A percentile compares a stretch with the other conserved stretches of the same genome.
Evolutionary conservation across 64 coral and sea anemone genomes (phyloP).

Genomic region (Dendrophyllia cribrosa): DNA sequence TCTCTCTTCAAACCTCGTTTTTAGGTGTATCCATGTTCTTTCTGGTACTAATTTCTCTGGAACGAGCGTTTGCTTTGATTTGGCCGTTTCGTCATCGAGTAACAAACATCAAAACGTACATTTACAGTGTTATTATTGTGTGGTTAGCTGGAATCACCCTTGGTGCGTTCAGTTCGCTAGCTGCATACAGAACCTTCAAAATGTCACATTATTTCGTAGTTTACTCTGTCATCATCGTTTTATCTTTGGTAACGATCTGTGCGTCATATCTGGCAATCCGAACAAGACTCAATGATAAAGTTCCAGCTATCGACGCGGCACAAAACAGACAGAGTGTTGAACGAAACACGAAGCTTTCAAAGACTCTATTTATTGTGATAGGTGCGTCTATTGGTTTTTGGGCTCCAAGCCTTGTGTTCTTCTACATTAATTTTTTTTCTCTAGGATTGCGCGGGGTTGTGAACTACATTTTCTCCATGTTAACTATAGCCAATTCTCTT

Average conservation of each 20-base stretch:
- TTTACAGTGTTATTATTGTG: not conserved
- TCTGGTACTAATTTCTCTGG: not conserved
- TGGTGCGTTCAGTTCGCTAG: not conserved
- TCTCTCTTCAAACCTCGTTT: not conserved
- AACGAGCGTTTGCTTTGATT: not conserved
- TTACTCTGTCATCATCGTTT: not conserved
- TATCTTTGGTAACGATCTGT: not conserved
- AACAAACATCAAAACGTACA: not conserved
- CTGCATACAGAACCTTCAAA: not conserved
- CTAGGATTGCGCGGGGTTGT: not conserved
- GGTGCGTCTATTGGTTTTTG: too few relatives aligned
- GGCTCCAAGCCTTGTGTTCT: too few relatives aligned
- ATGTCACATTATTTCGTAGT: not conserved
- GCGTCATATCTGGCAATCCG: not conserved
- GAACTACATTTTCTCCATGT: not conserved
- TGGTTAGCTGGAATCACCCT: not conserved
- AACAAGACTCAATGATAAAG: not conserved
- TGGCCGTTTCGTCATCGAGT: conserved; percentile 5
- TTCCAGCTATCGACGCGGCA: not conserved
- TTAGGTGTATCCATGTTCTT: not conserved
- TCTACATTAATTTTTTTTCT: not conserved
- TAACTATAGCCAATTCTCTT: not conserved
- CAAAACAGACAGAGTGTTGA: not conserved
- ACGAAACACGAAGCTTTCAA: too few relatives aligned
- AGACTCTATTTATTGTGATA: too few relatives aligned